A percentile compares a stretch with the other conserved stretches of the same genome.
These are phyloP conservation scores for Ceratina japonica DNA, from an alignment of 1,140 invertebrate species.

Conservation along the genomic window DNA sequence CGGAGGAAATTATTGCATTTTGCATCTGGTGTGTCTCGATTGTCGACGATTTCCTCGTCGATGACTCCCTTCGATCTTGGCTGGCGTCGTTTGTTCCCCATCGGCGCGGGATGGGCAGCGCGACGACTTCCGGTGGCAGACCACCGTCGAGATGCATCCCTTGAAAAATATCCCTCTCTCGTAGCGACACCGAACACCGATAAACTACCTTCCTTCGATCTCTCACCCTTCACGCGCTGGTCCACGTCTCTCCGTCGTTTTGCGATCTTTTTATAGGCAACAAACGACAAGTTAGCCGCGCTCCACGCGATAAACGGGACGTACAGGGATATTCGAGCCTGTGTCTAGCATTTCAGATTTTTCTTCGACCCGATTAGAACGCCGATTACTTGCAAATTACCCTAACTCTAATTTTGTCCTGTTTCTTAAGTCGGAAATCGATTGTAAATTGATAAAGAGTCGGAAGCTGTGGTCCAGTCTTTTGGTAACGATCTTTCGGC, in stretches of 20 bases:
- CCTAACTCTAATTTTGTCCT: too few relatives aligned
- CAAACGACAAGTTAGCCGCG: conserved; percentile 56
- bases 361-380: neutral
- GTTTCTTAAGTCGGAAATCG: too few relatives aligned
- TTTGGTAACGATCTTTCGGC: neutral
- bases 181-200: conserved; percentile 49
- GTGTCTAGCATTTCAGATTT: conserved; percentile 18
- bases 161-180: conserved; percentile 61
- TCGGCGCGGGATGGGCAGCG: conserved; percentile 39
- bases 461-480: too few relatives aligned
- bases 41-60: too few relatives aligned
- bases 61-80: neutral
- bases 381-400: neutral
- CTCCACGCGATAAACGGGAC: conserved; percentile 58
- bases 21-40: too few relatives aligned
- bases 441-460: too few relatives aligned
- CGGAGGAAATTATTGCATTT: too few relatives aligned
- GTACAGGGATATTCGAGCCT: conserved; percentile 44
- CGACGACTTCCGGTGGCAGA: conserved; percentile 63
- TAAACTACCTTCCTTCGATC: conserved; percentile 22
- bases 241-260: conserved; percentile 49
- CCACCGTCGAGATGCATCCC: conserved; percentile 57
- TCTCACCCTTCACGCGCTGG: conserved; percentile 14
- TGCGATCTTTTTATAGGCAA: conserved; percentile 61
- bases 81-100: conserved; percentile 12